A percentile compares a stretch with the other conserved stretches of the same genome.
These are phyloP conservation scores for Nephrotoma guestfalica DNA, from an alignment of 2,888 invertebrate species.

Conservation along the genomic window DNA sequence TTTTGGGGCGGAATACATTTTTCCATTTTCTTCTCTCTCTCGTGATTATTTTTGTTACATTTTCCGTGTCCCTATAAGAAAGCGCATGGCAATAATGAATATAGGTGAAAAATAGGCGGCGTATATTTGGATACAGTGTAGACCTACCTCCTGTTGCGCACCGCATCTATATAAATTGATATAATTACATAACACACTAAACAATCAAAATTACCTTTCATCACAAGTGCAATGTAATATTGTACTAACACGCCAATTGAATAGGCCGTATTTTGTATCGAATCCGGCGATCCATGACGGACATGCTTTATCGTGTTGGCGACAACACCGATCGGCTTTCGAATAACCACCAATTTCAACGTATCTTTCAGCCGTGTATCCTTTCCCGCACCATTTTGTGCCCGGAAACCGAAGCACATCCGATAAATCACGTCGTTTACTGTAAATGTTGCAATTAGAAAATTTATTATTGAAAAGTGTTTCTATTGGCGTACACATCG, in stretches of 20 bases:
- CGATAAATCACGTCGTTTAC: slow-evolving; percentile 36
- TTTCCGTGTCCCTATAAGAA: background rate
- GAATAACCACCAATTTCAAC: slow-evolving; percentile 66
- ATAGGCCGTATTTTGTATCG: slow-evolving; percentile 62
- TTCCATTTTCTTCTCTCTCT: background rate
- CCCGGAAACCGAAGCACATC: slow-evolving; percentile 64
- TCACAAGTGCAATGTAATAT: slow-evolving; percentile 83
- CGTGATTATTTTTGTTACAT: background rate
- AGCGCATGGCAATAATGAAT: background rate
- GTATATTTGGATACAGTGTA: background rate
- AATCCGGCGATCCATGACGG: slow-evolving; percentile 69
- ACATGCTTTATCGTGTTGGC: slow-evolving; percentile 64
- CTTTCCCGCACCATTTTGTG: slow-evolving; percentile 85
- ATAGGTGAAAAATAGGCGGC: background rate
- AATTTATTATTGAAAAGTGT: background rate
- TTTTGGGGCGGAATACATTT: background rate
- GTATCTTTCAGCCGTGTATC: slow-evolving; percentile 58
- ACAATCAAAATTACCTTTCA: slow-evolving; percentile 46
- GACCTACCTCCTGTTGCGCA: background rate
- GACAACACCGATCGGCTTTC: slow-evolving; percentile 66
- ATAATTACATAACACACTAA: background rate
- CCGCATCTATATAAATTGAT: background rate
- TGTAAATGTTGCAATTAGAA: slow-evolving; percentile 13
- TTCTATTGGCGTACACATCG: background rate
- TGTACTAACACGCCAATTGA: slow-evolving; percentile 75